These are phyloP conservation scores for Ichneumon xanthorius DNA, from an alignment of 2,888 invertebrate genomes.

Conservation along the genomic window DNA sequence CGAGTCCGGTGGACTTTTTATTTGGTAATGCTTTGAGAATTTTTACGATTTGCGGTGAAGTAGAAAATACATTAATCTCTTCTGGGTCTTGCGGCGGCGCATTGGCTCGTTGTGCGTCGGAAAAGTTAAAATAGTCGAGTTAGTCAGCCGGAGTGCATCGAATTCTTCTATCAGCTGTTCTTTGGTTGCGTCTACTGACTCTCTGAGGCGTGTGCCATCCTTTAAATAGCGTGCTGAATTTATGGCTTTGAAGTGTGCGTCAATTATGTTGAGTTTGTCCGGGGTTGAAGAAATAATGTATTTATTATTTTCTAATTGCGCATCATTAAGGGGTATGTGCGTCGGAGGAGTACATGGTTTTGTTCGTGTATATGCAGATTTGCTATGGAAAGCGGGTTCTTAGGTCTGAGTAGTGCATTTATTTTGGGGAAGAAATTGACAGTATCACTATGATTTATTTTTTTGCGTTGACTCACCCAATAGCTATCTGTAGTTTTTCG, in stretches of 20 bases:
- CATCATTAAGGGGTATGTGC: background rate
- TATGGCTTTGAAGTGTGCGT: slow-evolving; percentile 50
- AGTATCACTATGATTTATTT: slow-evolving; percentile 47
- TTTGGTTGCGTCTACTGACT: background rate
- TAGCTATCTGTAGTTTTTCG: background rate
- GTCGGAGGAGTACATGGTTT: background rate
- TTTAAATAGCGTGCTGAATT: slow-evolving; percentile 18
- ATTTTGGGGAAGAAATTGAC: slow-evolving; percentile 54
- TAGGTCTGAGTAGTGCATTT: slow-evolving; percentile 48
- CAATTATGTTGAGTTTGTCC: slow-evolving; percentile 58
- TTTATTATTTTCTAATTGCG: background rate
- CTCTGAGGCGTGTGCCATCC: background rate
- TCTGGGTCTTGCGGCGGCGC: background rate
- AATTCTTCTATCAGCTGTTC: background rate
- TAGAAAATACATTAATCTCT: background rate
- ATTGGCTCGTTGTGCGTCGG: background rate
- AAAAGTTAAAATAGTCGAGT: background rate
- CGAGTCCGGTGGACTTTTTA: background rate
- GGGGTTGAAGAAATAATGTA: slow-evolving; percentile 3
- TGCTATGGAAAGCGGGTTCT: background rate
- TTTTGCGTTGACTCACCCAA: slow-evolving; percentile 29
- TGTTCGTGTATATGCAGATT: background rate
- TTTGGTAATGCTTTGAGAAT: background rate
- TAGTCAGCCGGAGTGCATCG: background rate
- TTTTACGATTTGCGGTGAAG: background rate